A percentile compares a stretch with the other conserved stretches of the same genome.
phyloP scores from a whole-genome alignment of 2,113 vertebrate genomes.

The Panthera leo region DNA sequence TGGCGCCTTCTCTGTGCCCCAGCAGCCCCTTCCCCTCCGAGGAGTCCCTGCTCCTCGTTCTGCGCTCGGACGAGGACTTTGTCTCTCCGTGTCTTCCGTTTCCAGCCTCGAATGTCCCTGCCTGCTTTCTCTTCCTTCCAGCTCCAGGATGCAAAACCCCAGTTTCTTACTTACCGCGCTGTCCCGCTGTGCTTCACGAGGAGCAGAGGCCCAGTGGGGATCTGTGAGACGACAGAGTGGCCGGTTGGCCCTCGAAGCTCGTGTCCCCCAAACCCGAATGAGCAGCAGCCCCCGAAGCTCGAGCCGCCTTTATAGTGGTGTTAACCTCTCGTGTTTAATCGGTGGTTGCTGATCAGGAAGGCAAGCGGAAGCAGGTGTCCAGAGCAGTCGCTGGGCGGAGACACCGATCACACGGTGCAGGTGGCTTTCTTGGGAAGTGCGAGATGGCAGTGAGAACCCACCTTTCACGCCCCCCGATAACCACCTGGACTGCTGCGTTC shows the following conservation, averaged over 20 bases:
- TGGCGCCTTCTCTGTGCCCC: accelerated
- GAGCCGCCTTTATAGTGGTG: accelerated
- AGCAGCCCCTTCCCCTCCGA: not conserved
- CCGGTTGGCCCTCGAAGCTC: not conserved
- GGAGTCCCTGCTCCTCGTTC: not conserved
- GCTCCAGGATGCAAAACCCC: accelerated
- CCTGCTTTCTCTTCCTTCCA: not conserved
- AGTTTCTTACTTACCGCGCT: not conserved
- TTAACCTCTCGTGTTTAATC: not conserved
- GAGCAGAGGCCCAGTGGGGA: not conserved
- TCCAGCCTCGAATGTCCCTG: not conserved
- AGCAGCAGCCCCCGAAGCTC: no score
- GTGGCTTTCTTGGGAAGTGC: not conserved
- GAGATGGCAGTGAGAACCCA: not conserved
- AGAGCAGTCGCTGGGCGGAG: accelerated
- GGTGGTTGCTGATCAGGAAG: not conserved
- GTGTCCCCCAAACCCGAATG: not conserved
- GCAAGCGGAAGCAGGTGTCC: accelerated
- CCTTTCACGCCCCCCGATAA: accelerated
- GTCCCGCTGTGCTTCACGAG: not conserved
- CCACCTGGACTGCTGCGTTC: not conserved
- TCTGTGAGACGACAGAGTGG: accelerated
- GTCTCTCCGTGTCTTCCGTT: accelerated
- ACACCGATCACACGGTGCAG: accelerated
- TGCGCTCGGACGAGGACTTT: accelerated